Base-by-base conservation (phyloP, 2,888 invertebrate species). In the Drosophila setosimentum region DNA sequence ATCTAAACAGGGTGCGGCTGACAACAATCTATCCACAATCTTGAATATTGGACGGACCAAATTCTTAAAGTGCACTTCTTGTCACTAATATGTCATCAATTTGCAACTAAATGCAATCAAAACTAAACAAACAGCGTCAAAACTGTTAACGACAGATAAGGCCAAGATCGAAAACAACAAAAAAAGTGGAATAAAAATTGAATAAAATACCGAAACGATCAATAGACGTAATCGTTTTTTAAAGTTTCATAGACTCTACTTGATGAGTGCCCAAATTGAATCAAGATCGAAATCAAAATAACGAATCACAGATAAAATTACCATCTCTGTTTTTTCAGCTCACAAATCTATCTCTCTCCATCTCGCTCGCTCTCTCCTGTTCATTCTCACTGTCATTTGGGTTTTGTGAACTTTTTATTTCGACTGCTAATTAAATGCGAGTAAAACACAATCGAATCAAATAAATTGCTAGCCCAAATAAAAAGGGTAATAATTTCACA, bases 31-130 rank as follows among this genome's bases (percentile, higher is more conserved):
- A 7, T 10, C 40, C 35, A 59, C 51, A 55, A 82, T 82, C 78
- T 73, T 82, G 59, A 78, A 73, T 68, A 82, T 78, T 78, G 82
- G 50, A 53, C 59, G 50, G 58, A 10, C 59, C 70, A 51, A 42
- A 65, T 64, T 42, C 51, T 53, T 40, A 57, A 64, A 78, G 78
- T 82, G 82, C 68, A 73, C 62, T 73, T 69, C 67, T 69, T 69
- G 67, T 67, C 67, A 66, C 78, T 89, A 87, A 88, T 89, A 89
- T 86, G 90, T 86, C 90, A 86, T 90, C 87, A 90, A 84, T 90
- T 84, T 90, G 84, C 84, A 90, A 84, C 89, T 90, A 88, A 84
- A 90, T 77, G 81, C 86, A 85, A 83, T 90, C 62, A 87, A 90
- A 73, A 45, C 51, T 49, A 62, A 77, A 86, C 89, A 89, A 83